Evolutionary conservation across 2,797 vertebrate species (phyloP).

Genomic region (Selene dorsalis): DNA sequence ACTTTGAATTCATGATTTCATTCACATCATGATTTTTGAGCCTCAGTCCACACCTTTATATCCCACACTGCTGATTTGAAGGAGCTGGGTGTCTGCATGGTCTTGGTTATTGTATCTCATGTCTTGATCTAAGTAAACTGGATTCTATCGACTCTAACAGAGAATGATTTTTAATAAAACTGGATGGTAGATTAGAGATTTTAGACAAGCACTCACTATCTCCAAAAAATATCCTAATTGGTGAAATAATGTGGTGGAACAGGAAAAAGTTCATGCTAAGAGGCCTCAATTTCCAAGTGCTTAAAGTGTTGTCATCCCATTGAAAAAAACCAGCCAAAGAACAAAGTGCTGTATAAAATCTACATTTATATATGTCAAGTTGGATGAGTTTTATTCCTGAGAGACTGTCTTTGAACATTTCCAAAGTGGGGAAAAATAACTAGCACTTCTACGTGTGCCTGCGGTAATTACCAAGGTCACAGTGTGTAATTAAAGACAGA

Average conservation of each 20-base stretch:
- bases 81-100: no score
- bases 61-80: no score
- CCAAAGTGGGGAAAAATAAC: conserved; percentile 51
- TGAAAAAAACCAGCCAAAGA: background rate
- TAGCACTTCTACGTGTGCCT: conserved; percentile 66
- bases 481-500: conserved; percentile 78
- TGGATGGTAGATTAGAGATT: no score
- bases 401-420: conserved; percentile 4
- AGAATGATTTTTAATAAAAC: no score
- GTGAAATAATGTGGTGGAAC: background rate
- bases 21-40: no score
- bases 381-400: background rate
- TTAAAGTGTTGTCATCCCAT: background rate
- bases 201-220: background rate
- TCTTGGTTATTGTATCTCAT: no score
- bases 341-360: conserved; percentile 9
- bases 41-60: no score
- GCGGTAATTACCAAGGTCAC: conserved; percentile 81
- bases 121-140: no score
- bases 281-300: background rate
- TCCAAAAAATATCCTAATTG: background rate
- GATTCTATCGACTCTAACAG: no score
- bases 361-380: background rate
- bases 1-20: no score
- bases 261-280: background rate